Conservation (phyloP, 2,888 invertebrate genomes). For the Rhamnusium bicolor region DNA sequence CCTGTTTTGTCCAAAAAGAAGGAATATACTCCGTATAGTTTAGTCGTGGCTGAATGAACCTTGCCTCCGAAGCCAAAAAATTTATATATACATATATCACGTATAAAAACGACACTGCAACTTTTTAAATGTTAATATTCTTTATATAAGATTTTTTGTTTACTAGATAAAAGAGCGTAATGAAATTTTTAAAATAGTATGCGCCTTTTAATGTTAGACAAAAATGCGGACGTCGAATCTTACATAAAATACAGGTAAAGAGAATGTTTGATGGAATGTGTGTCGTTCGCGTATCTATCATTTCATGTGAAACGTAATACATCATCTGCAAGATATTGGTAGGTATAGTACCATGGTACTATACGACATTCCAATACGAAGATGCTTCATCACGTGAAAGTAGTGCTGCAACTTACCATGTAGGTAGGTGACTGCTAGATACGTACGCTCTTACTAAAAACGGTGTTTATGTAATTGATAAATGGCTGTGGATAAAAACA, state of each 20-base stretch:
- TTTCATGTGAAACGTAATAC: conserved; percentile 59
- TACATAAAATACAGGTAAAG: conserved; percentile 28
- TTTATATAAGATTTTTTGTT: too few species aligned
- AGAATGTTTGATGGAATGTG: conserved; percentile 48
- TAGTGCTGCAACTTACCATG: conserved; percentile 67
- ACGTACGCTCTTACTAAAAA: conserved; percentile 49
- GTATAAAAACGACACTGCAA: too few species aligned
- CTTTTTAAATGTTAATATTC: too few species aligned
- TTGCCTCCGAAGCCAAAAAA: too few species aligned
- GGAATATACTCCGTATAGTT: too few species aligned
- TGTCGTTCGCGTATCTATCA: conserved; percentile 50
- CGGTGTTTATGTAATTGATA: conserved; percentile 57
- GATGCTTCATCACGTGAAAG: conserved; percentile 69
- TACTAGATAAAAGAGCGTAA: neutral
- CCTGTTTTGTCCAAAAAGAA: too few species aligned
- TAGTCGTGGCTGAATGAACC: too few species aligned
- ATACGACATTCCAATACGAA: conserved; percentile 63
- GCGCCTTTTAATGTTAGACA: neutral
- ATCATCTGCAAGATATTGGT: conserved; percentile 58
- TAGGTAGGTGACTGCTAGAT: conserved; percentile 60
- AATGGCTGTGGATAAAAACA: conserved; percentile 31
- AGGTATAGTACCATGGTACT: conserved; percentile 56
- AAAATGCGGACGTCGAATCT: neutral
- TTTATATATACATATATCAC: too few species aligned
- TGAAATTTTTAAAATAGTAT: neutral